These are phyloP conservation scores for Hirtodrosophila histrioides DNA, from an alignment of 2,888 invertebrate species.

Conservation along the genomic window DNA sequence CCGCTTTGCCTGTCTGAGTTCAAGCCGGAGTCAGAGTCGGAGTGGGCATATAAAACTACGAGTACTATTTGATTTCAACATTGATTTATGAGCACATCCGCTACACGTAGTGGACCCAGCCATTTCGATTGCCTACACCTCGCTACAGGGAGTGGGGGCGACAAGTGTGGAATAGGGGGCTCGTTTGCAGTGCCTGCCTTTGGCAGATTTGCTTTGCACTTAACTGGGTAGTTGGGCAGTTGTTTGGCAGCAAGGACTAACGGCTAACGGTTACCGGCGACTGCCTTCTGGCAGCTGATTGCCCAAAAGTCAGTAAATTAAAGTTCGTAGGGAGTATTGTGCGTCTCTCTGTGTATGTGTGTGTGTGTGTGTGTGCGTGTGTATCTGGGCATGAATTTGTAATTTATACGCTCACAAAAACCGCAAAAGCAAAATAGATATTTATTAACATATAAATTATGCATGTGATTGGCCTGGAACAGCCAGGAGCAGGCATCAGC, in stretches of 20 bases:
- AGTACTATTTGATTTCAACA: conserved; percentile 78
- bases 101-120: conserved; percentile 62
- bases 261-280: conserved; percentile 1
- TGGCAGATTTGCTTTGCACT: conserved; percentile 75
- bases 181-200: conserved; percentile 50
- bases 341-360: conserved; percentile 15
- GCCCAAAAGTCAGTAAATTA: conserved; percentile 77
- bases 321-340: conserved; percentile 51
- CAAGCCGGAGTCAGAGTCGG: conserved; percentile 9
- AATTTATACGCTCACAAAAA: conserved; percentile 73
- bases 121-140: conserved; percentile 49
- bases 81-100: conserved; percentile 80
- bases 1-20: conserved; percentile 46
- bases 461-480: conserved; percentile 67
- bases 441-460: conserved; percentile 79
- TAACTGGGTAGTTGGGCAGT: conserved; percentile 47
- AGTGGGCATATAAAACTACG: conserved; percentile 59
- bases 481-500: conserved; percentile 24
- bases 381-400: conserved; percentile 68
- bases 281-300: conserved; percentile 70
- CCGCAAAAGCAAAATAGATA: conserved; percentile 78
- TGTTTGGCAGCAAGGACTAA: conserved; percentile 19
- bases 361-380: conserved; percentile 18
- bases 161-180: too few species aligned
- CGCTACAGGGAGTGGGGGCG: not conserved